Evolutionary conservation across 2,888 invertebrate species (phyloP).

Genomic region (Polymixis lichenea): DNA sequence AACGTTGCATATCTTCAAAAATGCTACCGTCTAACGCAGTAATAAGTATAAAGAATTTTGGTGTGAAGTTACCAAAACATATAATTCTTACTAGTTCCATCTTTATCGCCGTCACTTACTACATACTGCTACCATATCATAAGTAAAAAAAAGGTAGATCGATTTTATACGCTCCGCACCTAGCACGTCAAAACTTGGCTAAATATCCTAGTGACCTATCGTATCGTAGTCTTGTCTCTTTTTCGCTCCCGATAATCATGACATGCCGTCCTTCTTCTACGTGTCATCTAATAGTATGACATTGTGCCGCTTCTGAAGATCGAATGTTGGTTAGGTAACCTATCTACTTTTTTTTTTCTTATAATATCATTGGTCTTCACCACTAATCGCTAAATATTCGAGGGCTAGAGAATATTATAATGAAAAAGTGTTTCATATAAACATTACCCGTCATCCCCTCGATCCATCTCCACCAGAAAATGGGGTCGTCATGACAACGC

Average conservation of each 20-base stretch:
- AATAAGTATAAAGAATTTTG: neutral
- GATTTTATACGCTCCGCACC: too few species aligned
- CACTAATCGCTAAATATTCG: neutral
- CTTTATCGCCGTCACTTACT: too few species aligned
- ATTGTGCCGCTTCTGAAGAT: too few species aligned
- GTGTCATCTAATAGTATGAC: neutral
- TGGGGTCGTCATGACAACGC: constrained; percentile 4
- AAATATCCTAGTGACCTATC: neutral
- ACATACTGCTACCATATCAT: too few species aligned
- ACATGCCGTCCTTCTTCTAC: neutral
- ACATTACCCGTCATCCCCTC: neutral
- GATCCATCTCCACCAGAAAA: neutral
- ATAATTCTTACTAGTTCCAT: neutral
- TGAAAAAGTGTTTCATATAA: neutral
- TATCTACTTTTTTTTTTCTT: neutral
- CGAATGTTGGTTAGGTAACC: neutral
- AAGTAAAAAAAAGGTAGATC: too few species aligned
- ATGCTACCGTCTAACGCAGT: neutral
- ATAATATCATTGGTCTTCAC: neutral
- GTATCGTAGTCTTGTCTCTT: too few species aligned
- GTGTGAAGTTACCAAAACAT: neutral
- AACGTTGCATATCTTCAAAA: neutral
- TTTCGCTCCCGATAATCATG: neutral
- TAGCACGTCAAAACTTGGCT: neutral
- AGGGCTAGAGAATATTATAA: neutral